Conservation (phyloP, 1,140 invertebrate genomes). For the Danaus melanippus region DNA sequence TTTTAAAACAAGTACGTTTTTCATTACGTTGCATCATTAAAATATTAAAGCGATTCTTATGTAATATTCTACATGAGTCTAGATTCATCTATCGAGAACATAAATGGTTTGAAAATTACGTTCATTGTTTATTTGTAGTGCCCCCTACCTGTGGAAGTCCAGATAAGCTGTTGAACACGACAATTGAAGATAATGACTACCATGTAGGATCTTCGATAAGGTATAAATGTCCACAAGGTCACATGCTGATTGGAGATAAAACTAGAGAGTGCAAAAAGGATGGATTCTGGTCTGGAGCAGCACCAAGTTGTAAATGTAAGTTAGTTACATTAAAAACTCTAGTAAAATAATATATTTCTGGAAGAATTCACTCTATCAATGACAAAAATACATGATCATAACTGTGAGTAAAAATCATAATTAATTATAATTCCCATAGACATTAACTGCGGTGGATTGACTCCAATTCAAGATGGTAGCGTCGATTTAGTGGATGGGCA, state of each 20-base stretch:
- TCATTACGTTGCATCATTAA: too few species aligned
- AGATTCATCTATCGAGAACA: too few species aligned
- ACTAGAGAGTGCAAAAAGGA: slow-evolving; percentile 78
- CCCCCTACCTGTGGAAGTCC: slow-evolving; percentile 89
- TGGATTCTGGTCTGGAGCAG: slow-evolving; percentile 86
- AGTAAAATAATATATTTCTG: too few species aligned
- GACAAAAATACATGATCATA: too few species aligned
- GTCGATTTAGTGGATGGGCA: slow-evolving; percentile 78
- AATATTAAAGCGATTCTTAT: too few species aligned
- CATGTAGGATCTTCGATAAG: slow-evolving; percentile 79
- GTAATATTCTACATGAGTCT: too few species aligned
- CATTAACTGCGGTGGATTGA: slow-evolving; percentile 85
- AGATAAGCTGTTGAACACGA: slow-evolving; percentile 87
- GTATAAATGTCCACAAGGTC: slow-evolving; percentile 88
- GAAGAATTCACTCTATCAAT: too few species aligned
- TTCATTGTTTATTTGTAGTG: slow-evolving; percentile 71
- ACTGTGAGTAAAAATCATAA: too few species aligned
- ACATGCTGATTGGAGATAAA: slow-evolving; percentile 83
- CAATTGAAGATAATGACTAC: slow-evolving; percentile 81
- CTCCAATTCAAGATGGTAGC: slow-evolving; percentile 81
- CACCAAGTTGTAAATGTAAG: slow-evolving; percentile 91
- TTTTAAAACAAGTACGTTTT: too few species aligned
- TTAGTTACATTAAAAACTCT: slow-evolving; percentile 14
- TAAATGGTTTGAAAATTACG: too few species aligned
- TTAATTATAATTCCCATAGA: slow-evolving; percentile 67